Evolutionary conservation across 2,113 vertebrate species (phyloP), one percentile per base, ranked within the genome.

Genomic region (Phylloscopus trochiloides): DNA sequence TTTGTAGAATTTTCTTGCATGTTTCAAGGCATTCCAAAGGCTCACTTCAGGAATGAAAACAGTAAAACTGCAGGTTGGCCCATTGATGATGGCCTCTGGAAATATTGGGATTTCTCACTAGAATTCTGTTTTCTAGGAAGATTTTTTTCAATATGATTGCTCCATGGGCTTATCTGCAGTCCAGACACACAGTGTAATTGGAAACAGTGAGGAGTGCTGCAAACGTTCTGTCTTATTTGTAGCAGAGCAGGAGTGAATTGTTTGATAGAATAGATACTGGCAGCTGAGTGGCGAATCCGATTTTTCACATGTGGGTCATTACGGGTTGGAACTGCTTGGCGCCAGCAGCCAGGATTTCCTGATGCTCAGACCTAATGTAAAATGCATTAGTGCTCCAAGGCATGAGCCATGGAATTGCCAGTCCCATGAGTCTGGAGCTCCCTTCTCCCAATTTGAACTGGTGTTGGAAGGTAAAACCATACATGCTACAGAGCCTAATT

Each of bases 401-500:
- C 97, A 93, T 92, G 92, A 92, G 96, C 95, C 91, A 12, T 58
- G 85, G 91, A 96, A 96, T 96, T 97, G 96, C 94, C 96, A 96
- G 58, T 97, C 95, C 96, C 97, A 84, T 21, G 93, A 86, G 96
- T 40, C 90, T 87, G 94, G 14, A 94, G 82, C 78, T 91, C 80
- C 77, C 73, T 93, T 73, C 72, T 94, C 87, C 65, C 88, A 93
- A 51, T 92, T 82, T 91, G 95, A 96, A 91, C 93, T 97, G 96
- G 97, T 97, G 89, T 97, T 97, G 94, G 96, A 97, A 97, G 96
- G 97, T 96, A 94, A 97, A 97, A 92, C 97, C 94, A 94, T 96
- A 96, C 93, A 89, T 97, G 94, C 96, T 96, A 77, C 96, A 92
- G 92, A 97, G 85, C 93, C 97, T 98, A 98, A 98, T 98, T 98